Base-by-base conservation (phyloP, 1,140 invertebrate genomes). In the Tribolium castaneum region DNA sequence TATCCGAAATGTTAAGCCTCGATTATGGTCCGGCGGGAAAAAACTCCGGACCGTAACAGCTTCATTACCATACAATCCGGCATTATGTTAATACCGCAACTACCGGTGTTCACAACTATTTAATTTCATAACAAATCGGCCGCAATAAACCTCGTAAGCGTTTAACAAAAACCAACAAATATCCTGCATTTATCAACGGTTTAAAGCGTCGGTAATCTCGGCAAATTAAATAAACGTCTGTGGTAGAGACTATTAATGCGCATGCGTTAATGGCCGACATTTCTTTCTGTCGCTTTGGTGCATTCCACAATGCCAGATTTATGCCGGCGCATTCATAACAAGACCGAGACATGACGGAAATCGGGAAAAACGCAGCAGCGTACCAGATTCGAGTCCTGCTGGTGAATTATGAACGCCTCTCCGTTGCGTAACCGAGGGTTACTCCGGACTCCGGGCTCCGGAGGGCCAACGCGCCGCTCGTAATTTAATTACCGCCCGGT, bases 231-330 rank as follows among this genome's bases (percentile, higher is more conserved):
- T 35, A 66, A 66, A 66, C 59, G 30, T 35, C 59, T 22, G 54
- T 10, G 5, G 10, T n/a, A 14, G 59, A 45, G 59, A 66, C 59
- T 66, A 66, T 66, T 35, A 66, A 66, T 66, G 59, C 59, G 59
- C 59, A 66, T 66, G 59, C 59, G 59, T 66, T 66, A 66, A 66
- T 66, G 59, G 19, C 59, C 25, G 59, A 66, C 59, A 66, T 66
- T 66, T 66, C 59, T 66, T 66, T 66, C 59, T 35, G 59, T 66
- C 59, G 30, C 59, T 35, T 66, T 35, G 59, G 59, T 30, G 30
- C 59, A 66, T 66, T 66, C 59, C 59, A 66, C 59, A 66, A 66
- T 66, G 25, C 59, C 59, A 66, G 59, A 66, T 66, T 66, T 66
- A 66, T 66, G 59, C 19, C 59, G n/a, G 59, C 25, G 25, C 30